These are phyloP conservation scores for Corapipo altera DNA, from an alignment of 2,113 vertebrate genomes.

Conservation along the genomic window DNA sequence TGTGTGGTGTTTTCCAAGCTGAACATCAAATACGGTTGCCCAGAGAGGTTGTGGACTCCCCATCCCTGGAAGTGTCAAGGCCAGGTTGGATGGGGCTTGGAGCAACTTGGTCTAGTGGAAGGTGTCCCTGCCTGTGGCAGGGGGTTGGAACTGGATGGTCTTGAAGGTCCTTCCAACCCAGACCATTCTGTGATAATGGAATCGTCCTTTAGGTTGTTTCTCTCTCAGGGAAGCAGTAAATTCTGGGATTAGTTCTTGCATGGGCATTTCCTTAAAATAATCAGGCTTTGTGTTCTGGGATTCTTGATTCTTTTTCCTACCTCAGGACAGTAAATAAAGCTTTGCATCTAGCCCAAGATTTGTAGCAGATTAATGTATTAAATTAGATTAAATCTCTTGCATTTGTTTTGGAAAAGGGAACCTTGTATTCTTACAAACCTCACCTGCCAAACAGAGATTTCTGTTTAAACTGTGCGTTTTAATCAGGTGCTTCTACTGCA, in stretches of 20 bases:
- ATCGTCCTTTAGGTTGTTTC: accelerated
- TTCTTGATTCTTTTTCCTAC: not conserved
- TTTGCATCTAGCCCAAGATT: not conserved
- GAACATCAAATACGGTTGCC: not conserved
- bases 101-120: not conserved
- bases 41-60: not conserved
- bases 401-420: not conserved
- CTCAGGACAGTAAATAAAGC: not conserved
- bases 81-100: not conserved
- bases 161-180: not conserved
- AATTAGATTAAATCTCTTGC: not conserved
- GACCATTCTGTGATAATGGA: not conserved
- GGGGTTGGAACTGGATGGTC: not conserved
- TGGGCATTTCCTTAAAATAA: not conserved
- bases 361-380: not conserved
- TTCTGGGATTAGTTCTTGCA: not conserved
- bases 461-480: not conserved
- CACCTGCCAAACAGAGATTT: not conserved
- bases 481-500: not conserved
- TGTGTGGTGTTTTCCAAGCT: not conserved
- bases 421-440: not conserved
- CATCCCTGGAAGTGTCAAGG: not conserved
- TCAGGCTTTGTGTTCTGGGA: not conserved
- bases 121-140: not conserved
- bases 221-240: accelerated